Percentiles rank a stretch among this genome's conserved stretches.
Evolutionary conservation across 2,797 vertebrate genomes (phyloP).

Genomic region (Lacerta viridis): DNA sequence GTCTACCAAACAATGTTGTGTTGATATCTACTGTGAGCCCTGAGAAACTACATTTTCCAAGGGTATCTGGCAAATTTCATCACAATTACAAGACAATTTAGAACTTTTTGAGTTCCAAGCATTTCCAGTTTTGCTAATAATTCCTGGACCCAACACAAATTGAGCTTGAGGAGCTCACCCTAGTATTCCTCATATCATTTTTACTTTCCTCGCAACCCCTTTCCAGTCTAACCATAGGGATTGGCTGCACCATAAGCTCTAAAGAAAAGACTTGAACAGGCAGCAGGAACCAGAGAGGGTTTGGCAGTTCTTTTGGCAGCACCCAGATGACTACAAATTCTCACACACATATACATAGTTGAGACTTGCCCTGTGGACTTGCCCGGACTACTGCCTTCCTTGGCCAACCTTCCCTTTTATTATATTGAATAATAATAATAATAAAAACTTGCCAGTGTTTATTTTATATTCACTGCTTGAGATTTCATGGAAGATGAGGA

Average conservation of each 20-base stretch:
- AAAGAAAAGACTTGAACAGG: slow-evolving; percentile 57
- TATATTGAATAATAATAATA: slow-evolving; percentile 41
- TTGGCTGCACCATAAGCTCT: neutral
- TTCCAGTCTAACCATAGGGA: slow-evolving; percentile 5
- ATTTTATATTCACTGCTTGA: slow-evolving; percentile 62
- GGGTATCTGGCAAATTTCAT: neutral
- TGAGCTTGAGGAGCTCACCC: neutral
- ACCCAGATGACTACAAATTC: slow-evolving; percentile 70
- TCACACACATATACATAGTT: slow-evolving; percentile 70
- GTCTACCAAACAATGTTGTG: neutral
- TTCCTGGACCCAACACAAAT: neutral
- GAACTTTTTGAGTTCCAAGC: neutral
- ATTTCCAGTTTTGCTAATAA: neutral
- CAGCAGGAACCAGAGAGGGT: slow-evolving; percentile 64
- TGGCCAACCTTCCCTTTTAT: slow-evolving; percentile 61
- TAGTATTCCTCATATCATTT: neutral
- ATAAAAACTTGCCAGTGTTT: slow-evolving; percentile 48
- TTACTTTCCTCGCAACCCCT: neutral
- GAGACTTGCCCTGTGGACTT: slow-evolving; percentile 72
- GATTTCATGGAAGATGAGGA: slow-evolving; percentile 69
- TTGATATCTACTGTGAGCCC: neutral
- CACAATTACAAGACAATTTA: neutral
- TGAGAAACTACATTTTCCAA: neutral
- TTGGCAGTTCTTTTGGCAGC: slow-evolving; percentile 70
- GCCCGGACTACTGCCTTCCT: slow-evolving; percentile 36